phyloP scores from a whole-genome alignment of 2,888 invertebrate species.

The Lithosia quadra region DNA sequence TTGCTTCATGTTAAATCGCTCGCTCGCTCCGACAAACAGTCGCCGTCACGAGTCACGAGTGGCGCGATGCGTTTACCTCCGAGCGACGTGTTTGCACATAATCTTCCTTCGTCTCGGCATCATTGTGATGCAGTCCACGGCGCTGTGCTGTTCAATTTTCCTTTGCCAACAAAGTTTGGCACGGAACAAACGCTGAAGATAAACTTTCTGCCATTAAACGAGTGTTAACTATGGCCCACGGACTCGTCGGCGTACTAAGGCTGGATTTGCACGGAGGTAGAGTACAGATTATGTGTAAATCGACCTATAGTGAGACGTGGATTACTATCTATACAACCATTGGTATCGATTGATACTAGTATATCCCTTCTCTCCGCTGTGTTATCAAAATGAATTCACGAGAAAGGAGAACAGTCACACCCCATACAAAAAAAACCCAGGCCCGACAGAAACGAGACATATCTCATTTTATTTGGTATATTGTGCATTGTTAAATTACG shows the following conservation, averaged over 20 bases:
- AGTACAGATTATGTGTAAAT: not conserved
- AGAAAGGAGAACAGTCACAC: no score
- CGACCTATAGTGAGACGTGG: not conserved
- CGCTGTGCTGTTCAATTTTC: constrained; percentile 22
- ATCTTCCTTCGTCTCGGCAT: constrained; percentile 12
- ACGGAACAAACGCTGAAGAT: constrained; percentile 11
- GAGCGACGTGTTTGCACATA: constrained; percentile 25
- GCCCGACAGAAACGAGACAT: no score
- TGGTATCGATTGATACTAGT: not conserved
- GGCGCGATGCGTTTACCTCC: constrained; percentile 19
- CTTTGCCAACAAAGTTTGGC: constrained; percentile 29
- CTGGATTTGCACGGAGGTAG: not conserved
- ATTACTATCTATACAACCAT: no score
- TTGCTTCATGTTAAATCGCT: not conserved
- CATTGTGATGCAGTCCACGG: constrained; percentile 31
- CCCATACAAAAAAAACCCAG: no score
- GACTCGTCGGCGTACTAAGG: not conserved
- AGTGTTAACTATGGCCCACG: not conserved
- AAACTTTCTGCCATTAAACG: constrained; percentile 16
- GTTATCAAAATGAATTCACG: no score
- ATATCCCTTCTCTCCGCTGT: no score
- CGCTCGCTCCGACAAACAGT: constrained; percentile 21
- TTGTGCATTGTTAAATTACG: no score
- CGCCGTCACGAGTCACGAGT: constrained; percentile 21
- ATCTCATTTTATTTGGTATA: no score